Evolutionary conservation across 2,888 invertebrate species (phyloP).

Genomic region (Listrodromus nycthemerus): DNA sequence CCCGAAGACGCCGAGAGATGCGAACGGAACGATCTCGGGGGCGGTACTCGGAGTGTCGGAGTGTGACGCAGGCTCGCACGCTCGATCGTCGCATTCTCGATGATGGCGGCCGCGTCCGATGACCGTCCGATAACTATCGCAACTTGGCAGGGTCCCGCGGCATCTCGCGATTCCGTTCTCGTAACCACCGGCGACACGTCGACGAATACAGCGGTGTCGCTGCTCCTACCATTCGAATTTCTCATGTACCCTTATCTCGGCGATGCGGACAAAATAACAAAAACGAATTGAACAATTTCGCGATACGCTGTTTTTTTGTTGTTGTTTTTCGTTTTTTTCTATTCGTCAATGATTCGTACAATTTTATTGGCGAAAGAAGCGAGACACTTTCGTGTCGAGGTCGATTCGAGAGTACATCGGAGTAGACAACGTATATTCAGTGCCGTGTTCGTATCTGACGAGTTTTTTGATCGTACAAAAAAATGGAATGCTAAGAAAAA

Average conservation of each 20-base stretch:
- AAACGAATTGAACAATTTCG: neutral
- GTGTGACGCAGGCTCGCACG: conserved; percentile 37
- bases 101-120: conserved; percentile 73
- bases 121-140: conserved; percentile 53
- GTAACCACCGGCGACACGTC: conserved; percentile 43
- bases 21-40: conserved; percentile 43
- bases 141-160: conserved; percentile 65
- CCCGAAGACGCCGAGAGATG: conserved; percentile 43
- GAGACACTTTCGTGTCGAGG: neutral
- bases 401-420: neutral
- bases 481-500: neutral
- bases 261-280: neutral
- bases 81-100: conserved; percentile 70
- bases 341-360: neutral
- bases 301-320: neutral
- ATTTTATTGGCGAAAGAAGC: neutral
- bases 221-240: conserved; percentile 25
- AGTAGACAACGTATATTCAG: neutral
- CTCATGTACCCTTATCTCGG: neutral
- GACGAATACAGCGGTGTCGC: conserved; percentile 31
- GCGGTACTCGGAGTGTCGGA: conserved; percentile 37
- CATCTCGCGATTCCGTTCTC: conserved; percentile 59
- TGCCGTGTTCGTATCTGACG: neutral
- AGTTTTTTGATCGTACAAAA: neutral
- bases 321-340: too few species aligned